Evolutionary conservation across 2,113 vertebrate species (phyloP), one percentile per base, ranked within the genome.

Genomic region (Phodopus roborovskii): DNA sequence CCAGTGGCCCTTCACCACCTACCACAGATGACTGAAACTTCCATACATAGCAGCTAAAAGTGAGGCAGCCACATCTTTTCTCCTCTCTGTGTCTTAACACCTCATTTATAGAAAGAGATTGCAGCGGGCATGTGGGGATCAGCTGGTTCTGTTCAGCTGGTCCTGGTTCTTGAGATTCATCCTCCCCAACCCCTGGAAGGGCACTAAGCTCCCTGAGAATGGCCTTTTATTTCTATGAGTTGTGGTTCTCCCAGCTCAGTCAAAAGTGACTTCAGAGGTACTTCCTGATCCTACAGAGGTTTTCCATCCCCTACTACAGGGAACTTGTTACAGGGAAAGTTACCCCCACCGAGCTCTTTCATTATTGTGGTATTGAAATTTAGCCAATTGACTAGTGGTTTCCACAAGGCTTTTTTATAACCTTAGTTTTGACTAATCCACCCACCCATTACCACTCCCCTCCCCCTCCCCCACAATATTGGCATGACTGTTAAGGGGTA

Each of bases 31-130:
- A 60, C 48, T 1, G 9, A 42, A 12, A 42, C 48, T 58, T 89
- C 87, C 78, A 24, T n/a, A 45, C 48, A 86, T 39, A 91, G 87
- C 77, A 71, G 36, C 56, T 74, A 33, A 82, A 79, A 90, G n/a
- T 9, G 70, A 36, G 30, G 50, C 56, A 13, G 24, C 56, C 22
- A 17, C 79, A 30, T 77, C 92, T 87, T 39, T 42, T 90, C 92
- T 95, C 56, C 50, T 84, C 19, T 62, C 73, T 0, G 0, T 71
- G 71, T 58, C 66, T 86, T 77, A 82, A 71, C 53, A 70, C 86
- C 78, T 79, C 87, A 81, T 93, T 89, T 94, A 96, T 93, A 91
- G 92, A 94, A 95, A 87, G 77, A 77, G 64, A 83, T 26, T 66
- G 64, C 64, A 48, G 94, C 22, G 39, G 74, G 82, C 39, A 33